Conservation (phyloP, 1,140 invertebrate species). For the Drosophila kurseongensis region DNA sequence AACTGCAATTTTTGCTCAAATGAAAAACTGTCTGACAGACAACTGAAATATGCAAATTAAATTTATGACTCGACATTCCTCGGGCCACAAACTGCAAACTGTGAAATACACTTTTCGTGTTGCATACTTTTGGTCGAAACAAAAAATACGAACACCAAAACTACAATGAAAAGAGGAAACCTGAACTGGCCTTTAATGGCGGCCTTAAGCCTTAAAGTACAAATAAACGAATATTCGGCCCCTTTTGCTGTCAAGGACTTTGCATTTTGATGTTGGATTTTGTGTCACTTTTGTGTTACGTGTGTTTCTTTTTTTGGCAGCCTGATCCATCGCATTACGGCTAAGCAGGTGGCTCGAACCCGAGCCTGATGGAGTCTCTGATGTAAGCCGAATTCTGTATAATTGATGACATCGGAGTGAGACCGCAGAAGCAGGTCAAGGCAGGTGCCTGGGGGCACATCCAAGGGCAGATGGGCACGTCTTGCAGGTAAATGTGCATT, state of each 20-base stretch:
- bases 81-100: constrained; percentile 34
- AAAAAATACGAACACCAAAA: constrained; percentile 10
- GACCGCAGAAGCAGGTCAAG: constrained; percentile 43
- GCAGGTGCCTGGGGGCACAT: constrained; percentile 27
- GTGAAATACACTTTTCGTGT: constrained; percentile 45
- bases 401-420: constrained; percentile 48
- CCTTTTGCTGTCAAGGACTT: constrained; percentile 52
- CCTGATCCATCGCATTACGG: constrained; percentile 41
- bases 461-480: constrained; percentile 25
- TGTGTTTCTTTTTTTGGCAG: constrained; percentile 39
- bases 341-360: constrained; percentile 43
- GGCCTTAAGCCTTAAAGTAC: constrained; percentile 44
- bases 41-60: constrained; percentile 61
- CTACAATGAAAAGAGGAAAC: constrained; percentile 16
- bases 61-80: constrained; percentile 53
- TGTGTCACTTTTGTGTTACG: constrained; percentile 43
- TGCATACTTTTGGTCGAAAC: constrained; percentile 29
- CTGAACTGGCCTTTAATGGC: constrained; percentile 23
- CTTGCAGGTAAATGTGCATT: constrained; percentile 7
- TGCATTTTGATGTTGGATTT: constrained; percentile 55
- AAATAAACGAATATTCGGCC: constrained; percentile 26
- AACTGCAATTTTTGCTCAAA: constrained; percentile 60
- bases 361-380: constrained; percentile 30
- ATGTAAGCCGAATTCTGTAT: constrained; percentile 50
- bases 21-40: constrained; percentile 24